Percentiles rank a stretch among this genome's conserved stretches.
These are phyloP conservation scores for Columbina picui DNA, from an alignment of 2,113 vertebrate genomes.

Conservation along the genomic window DNA sequence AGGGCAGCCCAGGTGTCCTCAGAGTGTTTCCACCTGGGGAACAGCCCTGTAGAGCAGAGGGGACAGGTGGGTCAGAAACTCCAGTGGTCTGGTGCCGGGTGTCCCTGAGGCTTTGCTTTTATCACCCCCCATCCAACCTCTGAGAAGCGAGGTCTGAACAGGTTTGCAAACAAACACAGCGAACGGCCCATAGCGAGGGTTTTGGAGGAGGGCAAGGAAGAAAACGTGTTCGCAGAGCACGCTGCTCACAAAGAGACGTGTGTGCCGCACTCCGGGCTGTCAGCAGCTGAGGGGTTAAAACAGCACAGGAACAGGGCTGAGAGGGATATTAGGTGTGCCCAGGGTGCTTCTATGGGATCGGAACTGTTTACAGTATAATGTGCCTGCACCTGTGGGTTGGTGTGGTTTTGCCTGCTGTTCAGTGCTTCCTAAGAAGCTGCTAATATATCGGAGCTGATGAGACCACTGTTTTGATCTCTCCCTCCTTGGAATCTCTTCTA, in stretches of 20 bases:
- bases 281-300: not conserved
- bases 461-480: slow-evolving; percentile 7
- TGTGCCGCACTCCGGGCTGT: fast-evolving
- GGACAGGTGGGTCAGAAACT: not conserved
- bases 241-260: not conserved
- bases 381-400: slow-evolving; percentile 11
- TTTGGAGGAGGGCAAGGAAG: not conserved
- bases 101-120: not conserved
- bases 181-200: not conserved
- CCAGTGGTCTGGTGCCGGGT: not conserved
- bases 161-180: not conserved
- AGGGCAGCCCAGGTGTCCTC: not conserved
- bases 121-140: not conserved
- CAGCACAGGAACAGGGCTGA: not conserved
- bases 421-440: slow-evolving; percentile 5
- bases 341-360: not conserved
- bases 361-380: not conserved
- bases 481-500: slow-evolving; percentile 1
- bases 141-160: not conserved
- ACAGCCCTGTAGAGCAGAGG: not conserved
- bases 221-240: not conserved
- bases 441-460: not conserved
- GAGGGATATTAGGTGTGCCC: not conserved
- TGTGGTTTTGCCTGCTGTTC: slow-evolving; percentile 17
- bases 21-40: not conserved